phyloP scores from a whole-genome alignment of 35 echinoderm and acorn worm genomes.

The Diadema setosum region DNA sequence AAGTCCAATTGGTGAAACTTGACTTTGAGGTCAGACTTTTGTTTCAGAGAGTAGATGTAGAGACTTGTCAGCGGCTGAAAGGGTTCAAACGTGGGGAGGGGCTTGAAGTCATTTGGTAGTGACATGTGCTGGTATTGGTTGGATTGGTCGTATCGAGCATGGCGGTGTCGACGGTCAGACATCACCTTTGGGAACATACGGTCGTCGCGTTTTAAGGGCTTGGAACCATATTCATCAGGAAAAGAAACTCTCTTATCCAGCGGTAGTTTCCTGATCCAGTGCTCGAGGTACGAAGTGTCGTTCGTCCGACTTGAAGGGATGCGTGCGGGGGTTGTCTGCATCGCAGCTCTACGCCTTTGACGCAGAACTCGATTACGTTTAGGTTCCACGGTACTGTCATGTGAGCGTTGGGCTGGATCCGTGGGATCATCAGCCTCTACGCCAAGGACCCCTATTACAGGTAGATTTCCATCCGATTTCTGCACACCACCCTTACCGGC shows the following conservation, averaged over 20 bases:
- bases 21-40: background rate
- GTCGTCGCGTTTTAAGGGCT: background rate
- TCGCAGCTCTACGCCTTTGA: background rate
- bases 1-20: background rate
- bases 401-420: background rate
- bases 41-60: slow-evolving; percentile 1
- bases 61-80: background rate
- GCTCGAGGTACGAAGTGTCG: background rate
- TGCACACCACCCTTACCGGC: background rate
- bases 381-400: background rate
- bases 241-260: background rate
- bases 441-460: background rate
- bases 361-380: background rate
- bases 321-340: too few relatives aligned
- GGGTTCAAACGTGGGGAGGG: background rate
- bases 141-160: too few relatives aligned
- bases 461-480: background rate
- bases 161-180: too few relatives aligned
- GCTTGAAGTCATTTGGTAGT: background rate
- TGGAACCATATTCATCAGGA: background rate
- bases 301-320: too few relatives aligned
- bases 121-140: background rate
- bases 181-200: too few relatives aligned
- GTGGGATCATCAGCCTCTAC: background rate
- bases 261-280: background rate